Evolutionary conservation across 2,113 vertebrate genomes (phyloP), one percentile per base, ranked within the genome.

Genomic region (Hippocampus zosterae): DNA sequence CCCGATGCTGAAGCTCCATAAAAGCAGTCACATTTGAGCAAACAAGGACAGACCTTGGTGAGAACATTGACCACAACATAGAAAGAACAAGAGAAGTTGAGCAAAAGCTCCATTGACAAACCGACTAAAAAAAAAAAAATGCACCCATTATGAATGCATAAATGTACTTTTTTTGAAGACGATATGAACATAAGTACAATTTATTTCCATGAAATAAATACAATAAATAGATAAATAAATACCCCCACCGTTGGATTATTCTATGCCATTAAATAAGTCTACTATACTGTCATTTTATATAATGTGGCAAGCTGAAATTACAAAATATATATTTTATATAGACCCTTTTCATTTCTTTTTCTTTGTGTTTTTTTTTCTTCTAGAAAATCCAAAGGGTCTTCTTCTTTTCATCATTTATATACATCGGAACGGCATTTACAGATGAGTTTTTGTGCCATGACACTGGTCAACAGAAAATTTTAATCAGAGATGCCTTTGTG

Each of bases 281-380:
- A 80, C 70, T 80, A 84, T 86, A 84, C 55, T 74, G 65, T 80
- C 72, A 66, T 76, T 72, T 83, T 71, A 84, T 80, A 83, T 83
- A 80, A 71, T 81, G 42, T 74, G 79, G 74, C 74, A 75, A 84
- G 79, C 70, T 81, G 82, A 87, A 81, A 81, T 85, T 86, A 85
- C 75, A 89, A 88, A 87, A 90, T 86, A 88, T 85, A 85, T 82
- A 78, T 76, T 88, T 88, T 84, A 85, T 83, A 78, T 76, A 60
- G 57, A 60, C 27, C 84, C 57, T 33, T 33, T 60, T 55, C 16
- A 37, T 50, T 48, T 48, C 15, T 48, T 48, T 44, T 44, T 13
- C 2, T 50, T 50, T 15, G 2, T 50, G 10, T 21, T 53, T 55
- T 53, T 81, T 74, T 53, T 55, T 53, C 80, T 74, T 74, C 74